These are phyloP conservation scores for Drosophila histrio DNA, from an alignment of 2,888 invertebrate genomes.

Conservation along the genomic window DNA sequence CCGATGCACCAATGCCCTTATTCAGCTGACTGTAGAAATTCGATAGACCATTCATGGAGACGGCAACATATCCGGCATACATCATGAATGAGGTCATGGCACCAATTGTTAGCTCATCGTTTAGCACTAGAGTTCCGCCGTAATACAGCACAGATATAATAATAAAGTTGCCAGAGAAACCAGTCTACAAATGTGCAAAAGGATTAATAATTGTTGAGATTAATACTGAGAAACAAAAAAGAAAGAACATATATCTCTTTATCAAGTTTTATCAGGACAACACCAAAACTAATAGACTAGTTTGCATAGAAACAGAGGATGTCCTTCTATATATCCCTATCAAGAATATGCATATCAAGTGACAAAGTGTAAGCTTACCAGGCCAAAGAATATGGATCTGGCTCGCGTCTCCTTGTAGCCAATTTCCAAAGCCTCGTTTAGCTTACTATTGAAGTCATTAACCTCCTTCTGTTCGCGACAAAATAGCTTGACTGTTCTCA, in stretches of 20 bases:
- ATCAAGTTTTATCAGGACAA: no score
- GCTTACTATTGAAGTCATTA: constrained; percentile 87
- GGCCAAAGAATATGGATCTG: constrained; percentile 94
- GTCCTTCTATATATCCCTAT: no score
- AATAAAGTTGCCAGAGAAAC: constrained; percentile 94
- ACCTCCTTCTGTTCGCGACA: constrained; percentile 93
- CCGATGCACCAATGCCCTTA: constrained; percentile 95
- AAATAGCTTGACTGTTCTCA: constrained; percentile 96
- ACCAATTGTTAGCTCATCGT: constrained; percentile 91
- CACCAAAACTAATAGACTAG: no score
- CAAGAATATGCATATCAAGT: no score
- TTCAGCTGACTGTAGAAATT: constrained; percentile 97
- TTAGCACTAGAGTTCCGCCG: constrained; percentile 94
- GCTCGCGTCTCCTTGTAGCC: constrained; percentile 95
- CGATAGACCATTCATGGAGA: constrained; percentile 95
- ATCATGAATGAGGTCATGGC: constrained; percentile 96
- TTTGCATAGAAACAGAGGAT: no score
- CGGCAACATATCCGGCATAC: constrained; percentile 96
- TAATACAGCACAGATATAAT: constrained; percentile 96
- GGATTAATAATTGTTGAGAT: no score
- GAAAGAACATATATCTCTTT: constrained; percentile 1
- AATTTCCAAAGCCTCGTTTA: constrained; percentile 89
- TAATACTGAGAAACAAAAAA: no score
- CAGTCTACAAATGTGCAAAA: constrained; percentile 86
- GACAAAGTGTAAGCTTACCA: constrained; percentile 87